Base-by-base conservation (phyloP, 53 echinoderm and acorn worm genomes). In the Holothuria scabra region DNA sequence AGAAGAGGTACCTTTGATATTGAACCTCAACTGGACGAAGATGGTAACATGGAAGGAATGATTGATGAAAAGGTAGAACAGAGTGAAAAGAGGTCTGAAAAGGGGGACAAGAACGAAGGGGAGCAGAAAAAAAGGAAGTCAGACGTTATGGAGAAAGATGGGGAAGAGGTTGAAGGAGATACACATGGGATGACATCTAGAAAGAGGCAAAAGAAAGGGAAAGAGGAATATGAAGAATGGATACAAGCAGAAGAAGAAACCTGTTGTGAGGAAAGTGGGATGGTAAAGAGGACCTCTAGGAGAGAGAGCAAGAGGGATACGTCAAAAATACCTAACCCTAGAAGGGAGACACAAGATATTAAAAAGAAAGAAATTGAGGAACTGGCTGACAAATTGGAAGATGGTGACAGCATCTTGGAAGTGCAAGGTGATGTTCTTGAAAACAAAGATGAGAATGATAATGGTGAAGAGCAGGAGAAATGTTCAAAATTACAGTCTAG, bases 1-100 rank as follows among this genome's bases (percentile, higher is more conserved):
- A 78, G 78, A 34, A 78, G 78, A 31, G 78, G 78, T 57, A 78
- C 78, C 5, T 78, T 78, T 59, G 78, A 44, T 23, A 48, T 72
- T 22, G 22, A 79, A 18, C 55, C 58, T 12, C 25, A 57, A 22
- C 59, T 59, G 29, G 32, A 79, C 12, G 35, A 56, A 26, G 48
- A 9, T 21, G 34, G 44, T 25, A 28, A 64, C 21, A 28, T 21
- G 20, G 46, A 12, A 46, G 16, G 4, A 24, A 28, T 23, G 12
- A 46, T 13, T 59, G 80, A 60, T 56, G 9, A 79, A 14, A 35
- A 70, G 22, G 21, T 4, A 70, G 76, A 76, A 10, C 44, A 46
- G 49, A 26, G 3, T 46, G 76, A 76, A 69, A 48, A 44, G 21
- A 48, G 22, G 72, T 12, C 16, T 52, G 78, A 78, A 13, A 78